phyloP scores from a whole-genome alignment of 2,797 vertebrate genomes.

The Epinephelus awoara region DNA sequence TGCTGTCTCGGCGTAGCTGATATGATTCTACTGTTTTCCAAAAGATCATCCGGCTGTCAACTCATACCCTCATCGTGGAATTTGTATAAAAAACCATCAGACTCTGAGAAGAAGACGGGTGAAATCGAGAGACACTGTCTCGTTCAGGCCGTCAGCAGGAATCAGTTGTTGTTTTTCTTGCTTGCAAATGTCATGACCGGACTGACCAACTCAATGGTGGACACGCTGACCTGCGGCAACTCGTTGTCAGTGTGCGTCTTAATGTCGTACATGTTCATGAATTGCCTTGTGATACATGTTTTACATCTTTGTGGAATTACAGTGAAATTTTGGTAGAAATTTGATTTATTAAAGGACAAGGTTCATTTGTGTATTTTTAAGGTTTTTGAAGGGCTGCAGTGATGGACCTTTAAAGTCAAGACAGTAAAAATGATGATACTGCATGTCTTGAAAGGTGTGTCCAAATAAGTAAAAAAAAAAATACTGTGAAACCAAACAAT shows the following conservation, averaged over 20 bases:
- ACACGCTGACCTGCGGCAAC: constrained; percentile 89
- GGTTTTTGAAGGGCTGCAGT: background rate
- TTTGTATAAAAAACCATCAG: constrained; percentile 55
- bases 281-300: constrained; percentile 86
- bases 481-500: too few species aligned
- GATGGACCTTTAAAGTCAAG: background rate
- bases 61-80: constrained; percentile 89
- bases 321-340: constrained; percentile 92
- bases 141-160: constrained; percentile 91
- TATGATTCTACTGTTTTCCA: constrained; percentile 87
- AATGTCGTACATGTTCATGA: constrained; percentile 91
- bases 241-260: constrained; percentile 85
- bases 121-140: constrained; percentile 83
- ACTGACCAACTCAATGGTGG: constrained; percentile 88
- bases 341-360: background rate
- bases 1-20: constrained; percentile 84
- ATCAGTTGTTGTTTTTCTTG: constrained; percentile 94
- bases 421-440: background rate
- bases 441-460: background rate
- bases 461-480: background rate
- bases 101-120: constrained; percentile 42
- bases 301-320: constrained; percentile 89
- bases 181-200: constrained; percentile 94
- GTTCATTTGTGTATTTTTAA: background rate
- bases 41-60: constrained; percentile 84